phyloP scores from a whole-genome alignment of 2,113 vertebrate species.

The Sinocyclocheilus rhinocerous region DNA sequence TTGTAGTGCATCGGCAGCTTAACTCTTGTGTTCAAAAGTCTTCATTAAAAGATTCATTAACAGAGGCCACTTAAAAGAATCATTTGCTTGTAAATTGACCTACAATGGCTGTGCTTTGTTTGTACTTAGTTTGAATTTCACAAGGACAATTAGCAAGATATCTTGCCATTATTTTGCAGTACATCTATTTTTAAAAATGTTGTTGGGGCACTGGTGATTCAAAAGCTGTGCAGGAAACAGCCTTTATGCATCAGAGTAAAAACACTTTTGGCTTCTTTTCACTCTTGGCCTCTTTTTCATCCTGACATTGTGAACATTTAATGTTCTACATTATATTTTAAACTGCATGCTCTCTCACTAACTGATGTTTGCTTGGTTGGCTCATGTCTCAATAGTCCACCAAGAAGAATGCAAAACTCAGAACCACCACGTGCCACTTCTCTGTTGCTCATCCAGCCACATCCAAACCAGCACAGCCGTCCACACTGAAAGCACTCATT shows the following conservation, averaged over 20 bases:
- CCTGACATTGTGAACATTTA: not conserved
- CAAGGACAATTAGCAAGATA: too few relatives aligned
- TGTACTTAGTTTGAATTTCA: too few relatives aligned
- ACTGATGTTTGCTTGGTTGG: not conserved
- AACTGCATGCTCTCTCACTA: not conserved
- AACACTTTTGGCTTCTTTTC: not conserved
- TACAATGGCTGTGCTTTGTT: too few relatives aligned
- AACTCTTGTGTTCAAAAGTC: too few relatives aligned
- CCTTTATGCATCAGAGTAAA: not conserved
- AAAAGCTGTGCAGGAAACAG: not conserved
- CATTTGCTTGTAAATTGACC: too few relatives aligned
- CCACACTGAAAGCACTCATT: conserved; percentile 40
- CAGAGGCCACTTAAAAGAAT: too few relatives aligned
- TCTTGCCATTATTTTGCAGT: not conserved
- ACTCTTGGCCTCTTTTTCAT: not conserved
- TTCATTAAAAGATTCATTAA: too few relatives aligned
- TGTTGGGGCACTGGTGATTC: not conserved
- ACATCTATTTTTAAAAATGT: not conserved
- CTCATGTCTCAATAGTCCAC: not conserved
- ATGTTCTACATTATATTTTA: not conserved
- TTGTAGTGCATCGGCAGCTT: too few relatives aligned
- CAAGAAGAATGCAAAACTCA: not conserved
- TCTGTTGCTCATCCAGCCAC: not conserved
- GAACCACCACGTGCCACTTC: conserved; percentile 38
- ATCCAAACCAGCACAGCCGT: not conserved